These are phyloP conservation scores for Vombatus ursinus DNA, from an alignment of 2,113 vertebrate genomes.

Conservation along the genomic window DNA sequence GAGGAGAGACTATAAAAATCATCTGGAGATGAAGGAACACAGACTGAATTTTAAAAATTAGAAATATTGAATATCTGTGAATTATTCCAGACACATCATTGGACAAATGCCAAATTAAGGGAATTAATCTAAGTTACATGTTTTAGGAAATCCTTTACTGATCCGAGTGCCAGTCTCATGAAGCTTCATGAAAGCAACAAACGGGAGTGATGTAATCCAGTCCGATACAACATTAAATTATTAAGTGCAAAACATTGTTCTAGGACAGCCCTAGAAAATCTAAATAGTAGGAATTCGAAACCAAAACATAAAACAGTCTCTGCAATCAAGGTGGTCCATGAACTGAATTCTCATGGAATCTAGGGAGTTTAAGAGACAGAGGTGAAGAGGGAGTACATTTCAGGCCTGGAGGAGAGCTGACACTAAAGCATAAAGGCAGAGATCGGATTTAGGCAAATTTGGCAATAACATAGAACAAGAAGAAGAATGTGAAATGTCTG, in stretches of 20 bases:
- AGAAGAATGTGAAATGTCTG: not conserved
- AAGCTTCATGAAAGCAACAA: not conserved
- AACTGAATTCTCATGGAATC: not conserved
- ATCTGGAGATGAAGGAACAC: not conserved
- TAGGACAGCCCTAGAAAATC: not conserved
- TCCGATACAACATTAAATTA: not conserved
- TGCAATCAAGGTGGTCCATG: not conserved
- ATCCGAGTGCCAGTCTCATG: not conserved
- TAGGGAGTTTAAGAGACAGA: not conserved
- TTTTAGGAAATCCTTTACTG: not conserved
- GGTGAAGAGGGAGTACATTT: not conserved
- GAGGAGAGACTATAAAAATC: not conserved
- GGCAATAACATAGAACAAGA: not conserved
- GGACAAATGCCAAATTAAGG: not conserved
- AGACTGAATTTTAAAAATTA: not conserved
- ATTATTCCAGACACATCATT: not conserved
- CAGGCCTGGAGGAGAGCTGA: not conserved
- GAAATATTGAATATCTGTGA: not conserved
- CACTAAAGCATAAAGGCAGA: not conserved
- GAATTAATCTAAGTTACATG: not conserved
- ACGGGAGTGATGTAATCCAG: not conserved
- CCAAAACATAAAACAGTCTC: not conserved
- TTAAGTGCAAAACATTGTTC: not conserved
- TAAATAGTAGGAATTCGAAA: not conserved
- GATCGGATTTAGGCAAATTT: not conserved